Evolutionary conservation across 2,113 vertebrate species (phyloP).

Genomic region (Pedetes capensis): DNA sequence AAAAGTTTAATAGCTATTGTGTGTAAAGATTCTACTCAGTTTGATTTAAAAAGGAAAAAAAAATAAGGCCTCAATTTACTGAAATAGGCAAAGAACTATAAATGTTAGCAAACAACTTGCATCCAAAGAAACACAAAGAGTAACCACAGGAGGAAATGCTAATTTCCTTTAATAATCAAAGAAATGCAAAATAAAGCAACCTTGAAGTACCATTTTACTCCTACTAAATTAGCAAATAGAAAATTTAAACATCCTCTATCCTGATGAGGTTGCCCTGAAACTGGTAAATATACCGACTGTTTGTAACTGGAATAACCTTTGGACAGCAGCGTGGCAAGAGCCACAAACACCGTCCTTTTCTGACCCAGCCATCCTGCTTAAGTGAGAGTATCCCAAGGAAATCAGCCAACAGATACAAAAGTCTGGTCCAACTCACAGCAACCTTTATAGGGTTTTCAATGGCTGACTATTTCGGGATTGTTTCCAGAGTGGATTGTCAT

Average conservation of each 20-base stretch:
- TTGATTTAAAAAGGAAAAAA: conserved; percentile 33
- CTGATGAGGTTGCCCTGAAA: background rate
- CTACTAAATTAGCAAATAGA: conserved; percentile 48
- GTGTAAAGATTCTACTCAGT: background rate
- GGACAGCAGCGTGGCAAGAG: background rate
- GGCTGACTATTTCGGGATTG: too few species aligned
- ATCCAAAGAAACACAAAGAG: conserved; percentile 33
- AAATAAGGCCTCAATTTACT: conserved; percentile 26
- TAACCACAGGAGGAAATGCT: conserved; percentile 44
- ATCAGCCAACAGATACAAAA: background rate
- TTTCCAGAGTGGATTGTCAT: too few species aligned
- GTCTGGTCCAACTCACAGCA: too few species aligned
- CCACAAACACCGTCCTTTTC: rapidly evolving
- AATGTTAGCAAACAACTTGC: background rate
- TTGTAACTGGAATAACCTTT: too few species aligned
- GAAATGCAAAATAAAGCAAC: conserved; percentile 55
- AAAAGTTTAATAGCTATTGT: conserved; percentile 26
- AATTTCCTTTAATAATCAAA: conserved; percentile 66
- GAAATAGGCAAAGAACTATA: background rate
- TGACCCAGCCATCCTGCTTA: background rate
- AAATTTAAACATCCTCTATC: background rate
- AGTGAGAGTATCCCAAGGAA: background rate
- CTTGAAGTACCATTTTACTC: conserved; percentile 37
- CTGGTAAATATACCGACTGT: too few species aligned
- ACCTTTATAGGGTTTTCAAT: too few species aligned